Evolutionary conservation across 2,888 invertebrate species (phyloP), one percentile per base, ranked within the genome.

Genomic region (Brachylomia viminalis): DNA sequence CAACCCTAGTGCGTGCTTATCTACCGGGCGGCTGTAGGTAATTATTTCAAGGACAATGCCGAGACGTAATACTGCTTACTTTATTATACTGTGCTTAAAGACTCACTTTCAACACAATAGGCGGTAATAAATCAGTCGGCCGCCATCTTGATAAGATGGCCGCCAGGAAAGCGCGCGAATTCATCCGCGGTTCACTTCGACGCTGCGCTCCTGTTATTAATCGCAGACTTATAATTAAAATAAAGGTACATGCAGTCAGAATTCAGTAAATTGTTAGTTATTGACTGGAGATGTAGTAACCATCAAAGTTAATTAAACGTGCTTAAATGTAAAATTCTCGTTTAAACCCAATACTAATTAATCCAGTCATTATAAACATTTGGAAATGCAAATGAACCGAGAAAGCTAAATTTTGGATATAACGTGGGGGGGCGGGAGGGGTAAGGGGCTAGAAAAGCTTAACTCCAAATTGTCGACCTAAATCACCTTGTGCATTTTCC

Each of bases 131-230:
- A 68, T 74, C 71, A 47, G 66, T 56, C 69, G 54, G 78, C 68
- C 72, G 75, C 86, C 84, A 84, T 86, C 65, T 86, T 86, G 56
- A 33, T 52, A 80, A 75, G 73, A 77, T 80, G 76, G 79, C 73
- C 42, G 56, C 66, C n/a, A 79, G 72, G 64, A 81, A 78, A 81
- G 65, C 75, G 75, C 65, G 75, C 52, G 65, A 75, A 81, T 78
- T 54, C 65, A 81, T 75, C 80, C 56, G 59, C 42, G 47, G 49
- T 66, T 66, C 52, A 69, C n/a, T 75, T 76, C 69, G 64, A 75
- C 72, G 66, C 62, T 68, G 69, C 67, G 64, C 56, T 72, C 66
- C 59, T 71, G 68, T 68, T 85, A 75, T 75, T 75, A 84, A 79
- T 77, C 30, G 75, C 62, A 15, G 71, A 56, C 42, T 86, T 74